These are phyloP conservation scores for Drosophila fungiperda DNA, from an alignment of 2,888 invertebrate species.

Conservation along the genomic window DNA sequence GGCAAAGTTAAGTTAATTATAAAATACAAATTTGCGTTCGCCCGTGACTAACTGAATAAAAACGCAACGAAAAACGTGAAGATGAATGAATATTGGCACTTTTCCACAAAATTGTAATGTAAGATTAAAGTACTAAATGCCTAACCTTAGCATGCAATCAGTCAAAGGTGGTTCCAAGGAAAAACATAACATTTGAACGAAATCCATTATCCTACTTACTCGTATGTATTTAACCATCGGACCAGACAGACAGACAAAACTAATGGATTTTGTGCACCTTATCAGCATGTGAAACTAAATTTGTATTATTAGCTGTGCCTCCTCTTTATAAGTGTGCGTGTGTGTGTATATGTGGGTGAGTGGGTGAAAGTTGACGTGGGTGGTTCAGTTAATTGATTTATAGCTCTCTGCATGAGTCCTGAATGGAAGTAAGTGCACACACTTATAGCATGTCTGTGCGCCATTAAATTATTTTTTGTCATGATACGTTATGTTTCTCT, in stretches of 20 bases:
- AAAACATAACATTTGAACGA: background rate
- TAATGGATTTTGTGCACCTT: constrained; percentile 26
- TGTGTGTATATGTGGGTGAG: constrained; percentile 4
- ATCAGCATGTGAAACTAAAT: constrained; percentile 14
- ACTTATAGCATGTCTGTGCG: constrained; percentile 1
- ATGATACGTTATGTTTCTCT: constrained; percentile 4
- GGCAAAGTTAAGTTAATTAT: background rate
- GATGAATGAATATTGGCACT: background rate
- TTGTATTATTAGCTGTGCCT: constrained; percentile 10
- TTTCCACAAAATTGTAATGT: background rate
- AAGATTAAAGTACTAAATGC: background rate
- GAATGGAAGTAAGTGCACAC: background rate
- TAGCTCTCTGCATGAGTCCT: constrained; percentile 18
- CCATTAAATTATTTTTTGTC: constrained; percentile 13
- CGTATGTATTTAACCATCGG: background rate
- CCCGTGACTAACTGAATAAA: background rate
- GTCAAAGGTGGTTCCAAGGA: constrained; percentile 1
- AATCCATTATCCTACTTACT: constrained; percentile 27
- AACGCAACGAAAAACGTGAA: constrained; percentile 23
- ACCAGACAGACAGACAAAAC: background rate
- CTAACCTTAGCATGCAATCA: background rate
- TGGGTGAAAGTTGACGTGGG: constrained; percentile 6
- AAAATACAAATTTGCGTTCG: constrained; percentile 1
- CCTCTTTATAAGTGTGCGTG: constrained; percentile 10
- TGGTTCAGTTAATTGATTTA: constrained; percentile 52